Evolutionary conservation across 2,797 vertebrate species (phyloP).

Genomic region (Triplophysa bombifrons): DNA sequence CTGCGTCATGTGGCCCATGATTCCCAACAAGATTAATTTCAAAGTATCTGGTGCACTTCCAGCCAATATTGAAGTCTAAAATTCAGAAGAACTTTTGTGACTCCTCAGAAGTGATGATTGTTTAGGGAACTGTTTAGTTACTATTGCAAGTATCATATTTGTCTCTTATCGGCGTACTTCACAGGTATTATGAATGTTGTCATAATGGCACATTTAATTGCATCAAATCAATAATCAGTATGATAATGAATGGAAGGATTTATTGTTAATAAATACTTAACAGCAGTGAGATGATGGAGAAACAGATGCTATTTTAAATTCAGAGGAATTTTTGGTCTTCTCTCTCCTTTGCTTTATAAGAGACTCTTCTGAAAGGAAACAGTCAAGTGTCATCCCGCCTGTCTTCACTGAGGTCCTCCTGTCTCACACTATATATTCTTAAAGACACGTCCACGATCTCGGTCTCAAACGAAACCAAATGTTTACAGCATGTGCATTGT

Average conservation of each 20-base stretch:
- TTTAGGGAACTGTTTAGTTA: background rate
- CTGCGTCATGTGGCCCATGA: background rate
- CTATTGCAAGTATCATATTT: background rate
- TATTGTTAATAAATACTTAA: background rate
- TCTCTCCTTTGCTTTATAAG: background rate
- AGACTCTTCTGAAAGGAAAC: background rate
- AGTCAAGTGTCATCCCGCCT: slow-evolving; percentile 5
- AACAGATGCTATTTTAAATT: background rate
- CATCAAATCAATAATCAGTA: background rate
- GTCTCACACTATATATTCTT: background rate
- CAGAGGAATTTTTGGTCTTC: slow-evolving; percentile 1
- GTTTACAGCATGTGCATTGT: no score
- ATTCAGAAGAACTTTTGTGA: background rate
- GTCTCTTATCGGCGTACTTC: background rate
- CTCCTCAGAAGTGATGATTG: background rate
- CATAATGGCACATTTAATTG: slow-evolving; percentile 14
- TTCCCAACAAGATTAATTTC: no score
- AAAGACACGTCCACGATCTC: background rate
- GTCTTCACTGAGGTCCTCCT: background rate
- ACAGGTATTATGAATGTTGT: background rate
- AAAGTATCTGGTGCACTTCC: background rate
- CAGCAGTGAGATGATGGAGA: slow-evolving; percentile 12
- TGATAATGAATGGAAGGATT: background rate
- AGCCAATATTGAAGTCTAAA: background rate
- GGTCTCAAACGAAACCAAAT: no score